phyloP scores from a whole-genome alignment of 1,140 invertebrate species.

The Eriocheir sinensis region DNA sequence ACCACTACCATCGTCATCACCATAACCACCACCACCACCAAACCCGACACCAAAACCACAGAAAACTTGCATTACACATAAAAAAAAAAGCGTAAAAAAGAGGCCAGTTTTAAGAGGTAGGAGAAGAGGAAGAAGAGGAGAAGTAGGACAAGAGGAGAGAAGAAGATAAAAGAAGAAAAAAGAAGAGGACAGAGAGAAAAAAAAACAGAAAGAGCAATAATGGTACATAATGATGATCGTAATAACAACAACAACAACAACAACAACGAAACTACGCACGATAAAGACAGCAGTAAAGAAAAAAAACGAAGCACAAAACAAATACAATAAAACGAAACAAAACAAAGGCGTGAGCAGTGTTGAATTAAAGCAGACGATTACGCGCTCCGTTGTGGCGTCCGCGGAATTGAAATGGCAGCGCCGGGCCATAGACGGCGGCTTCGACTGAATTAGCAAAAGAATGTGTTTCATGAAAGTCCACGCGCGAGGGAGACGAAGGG shows the following conservation, averaged over 20 bases:
- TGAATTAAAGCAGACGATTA: not conserved
- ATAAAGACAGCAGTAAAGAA: too few relatives aligned
- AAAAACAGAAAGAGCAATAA: too few relatives aligned
- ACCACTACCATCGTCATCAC: too few relatives aligned
- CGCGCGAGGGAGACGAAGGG: not conserved
- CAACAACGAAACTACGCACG: too few relatives aligned
- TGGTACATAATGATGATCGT: too few relatives aligned
- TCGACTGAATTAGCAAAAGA: conserved; percentile 5
- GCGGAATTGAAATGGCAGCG: not conserved
- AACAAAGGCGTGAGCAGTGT: too few relatives aligned
- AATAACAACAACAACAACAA: too few relatives aligned
- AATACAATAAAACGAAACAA: too few relatives aligned
- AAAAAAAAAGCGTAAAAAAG: too few relatives aligned
- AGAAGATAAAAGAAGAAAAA: not conserved
- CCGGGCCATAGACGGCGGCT: not conserved
- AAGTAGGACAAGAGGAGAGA: not conserved
- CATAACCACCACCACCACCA: too few relatives aligned
- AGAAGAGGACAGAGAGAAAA: not conserved
- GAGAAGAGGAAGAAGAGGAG: not conserved
- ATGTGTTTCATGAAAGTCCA: conserved; percentile 7
- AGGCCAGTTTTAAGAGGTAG: too few relatives aligned
- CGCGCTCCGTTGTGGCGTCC: not conserved
- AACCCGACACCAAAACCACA: not conserved
- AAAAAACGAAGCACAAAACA: too few relatives aligned
- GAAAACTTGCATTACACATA: not conserved